Percentiles rank a stretch among this genome's conserved stretches.
Conservation (phyloP, 2,888 invertebrate genomes). For the Macrosoma leucophasiata region DNA sequence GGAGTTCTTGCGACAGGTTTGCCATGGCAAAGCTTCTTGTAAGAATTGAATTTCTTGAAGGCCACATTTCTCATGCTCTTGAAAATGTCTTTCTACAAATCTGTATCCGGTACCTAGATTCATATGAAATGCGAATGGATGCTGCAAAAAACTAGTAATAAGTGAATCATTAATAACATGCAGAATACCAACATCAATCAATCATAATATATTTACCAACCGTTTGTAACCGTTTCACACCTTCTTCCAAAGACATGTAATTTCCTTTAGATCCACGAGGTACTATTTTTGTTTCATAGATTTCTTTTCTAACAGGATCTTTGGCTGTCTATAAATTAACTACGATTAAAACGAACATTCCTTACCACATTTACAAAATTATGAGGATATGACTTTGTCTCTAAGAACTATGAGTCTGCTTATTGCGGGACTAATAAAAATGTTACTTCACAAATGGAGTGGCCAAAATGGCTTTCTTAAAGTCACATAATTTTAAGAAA, state of each 20-base stretch:
- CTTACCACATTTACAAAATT: too few relatives aligned
- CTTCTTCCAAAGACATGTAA: conserved; percentile 75
- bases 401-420: too few relatives aligned
- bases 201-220: conserved; percentile 28
- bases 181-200: too few relatives aligned
- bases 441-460: too few relatives aligned
- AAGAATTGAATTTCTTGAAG: conserved; percentile 77
- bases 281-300: conserved; percentile 77
- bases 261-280: conserved; percentile 73
- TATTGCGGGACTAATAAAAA: too few relatives aligned
- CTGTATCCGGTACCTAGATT: conserved; percentile 76
- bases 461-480: too few relatives aligned
- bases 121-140: conserved; percentile 79
- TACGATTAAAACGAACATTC: too few relatives aligned
- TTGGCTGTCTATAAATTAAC: conserved; percentile 66
- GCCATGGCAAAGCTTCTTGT: conserved; percentile 68
- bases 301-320: conserved; percentile 63
- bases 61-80: conserved; percentile 81
- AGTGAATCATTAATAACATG: conserved; percentile 5
- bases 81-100: conserved; percentile 76
- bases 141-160: conserved; percentile 43
- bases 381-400: too few relatives aligned
- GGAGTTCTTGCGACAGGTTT: conserved; percentile 71
- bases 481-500: too few relatives aligned
- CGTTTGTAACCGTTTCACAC: conserved; percentile 70